Conservation (phyloP, 1,140 invertebrate genomes). For the Brachionus plicatilis region DNA sequence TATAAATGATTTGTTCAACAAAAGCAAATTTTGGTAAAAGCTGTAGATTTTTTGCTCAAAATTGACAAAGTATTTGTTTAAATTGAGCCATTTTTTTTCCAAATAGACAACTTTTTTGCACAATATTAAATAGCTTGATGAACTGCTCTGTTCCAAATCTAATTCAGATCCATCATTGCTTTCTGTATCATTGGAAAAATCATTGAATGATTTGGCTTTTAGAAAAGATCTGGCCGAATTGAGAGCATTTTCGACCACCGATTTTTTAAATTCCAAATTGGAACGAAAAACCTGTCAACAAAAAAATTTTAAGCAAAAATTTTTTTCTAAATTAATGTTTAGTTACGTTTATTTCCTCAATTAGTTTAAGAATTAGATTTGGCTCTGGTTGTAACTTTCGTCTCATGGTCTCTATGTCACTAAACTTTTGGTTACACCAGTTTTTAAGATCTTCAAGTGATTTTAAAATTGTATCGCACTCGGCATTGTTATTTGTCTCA, state of each 20-base stretch:
- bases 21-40: neutral
- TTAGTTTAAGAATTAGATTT: neutral
- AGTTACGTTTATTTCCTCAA: neutral
- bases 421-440: neutral
- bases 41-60: conserved; percentile 1
- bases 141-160: neutral
- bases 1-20: conserved; percentile 4
- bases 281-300: neutral
- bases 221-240: neutral
- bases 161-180: neutral
- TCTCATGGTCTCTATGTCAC: neutral
- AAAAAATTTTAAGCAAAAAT: neutral
- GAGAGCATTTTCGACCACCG: conserved; percentile 11
- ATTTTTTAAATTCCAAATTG: conserved; percentile 35
- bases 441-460: neutral
- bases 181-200: neutral
- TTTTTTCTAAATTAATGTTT: neutral
- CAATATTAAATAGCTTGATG: neutral
- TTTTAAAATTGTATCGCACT: neutral
- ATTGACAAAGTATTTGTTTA: neutral
- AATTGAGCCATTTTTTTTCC: neutral
- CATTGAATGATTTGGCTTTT: neutral
- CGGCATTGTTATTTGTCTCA: neutral
- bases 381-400: neutral
- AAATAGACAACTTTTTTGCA: neutral